Conservation (phyloP, 2,888 invertebrate genomes). For the Sinotaia quadrata region DNA sequence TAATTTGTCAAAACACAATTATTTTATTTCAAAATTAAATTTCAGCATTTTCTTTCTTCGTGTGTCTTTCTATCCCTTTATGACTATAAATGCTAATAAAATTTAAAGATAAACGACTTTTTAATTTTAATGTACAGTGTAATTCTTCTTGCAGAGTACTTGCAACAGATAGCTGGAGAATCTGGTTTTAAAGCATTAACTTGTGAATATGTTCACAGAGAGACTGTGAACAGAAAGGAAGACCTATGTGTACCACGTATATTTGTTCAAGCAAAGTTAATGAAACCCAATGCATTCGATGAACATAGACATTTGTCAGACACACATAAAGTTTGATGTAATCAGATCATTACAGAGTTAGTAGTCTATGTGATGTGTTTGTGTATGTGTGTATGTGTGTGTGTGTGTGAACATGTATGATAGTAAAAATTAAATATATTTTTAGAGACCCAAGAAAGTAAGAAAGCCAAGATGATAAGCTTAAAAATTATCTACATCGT, state of each 20-base stretch:
- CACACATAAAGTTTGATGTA: neutral
- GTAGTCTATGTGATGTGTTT: neutral
- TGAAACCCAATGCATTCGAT: slow-evolving; percentile 40
- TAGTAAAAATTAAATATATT: neutral
- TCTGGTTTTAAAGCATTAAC: slow-evolving; percentile 81
- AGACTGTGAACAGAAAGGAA: slow-evolving; percentile 94
- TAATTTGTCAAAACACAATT: too few species aligned
- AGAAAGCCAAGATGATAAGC: too few species aligned
- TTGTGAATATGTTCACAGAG: slow-evolving; percentile 86
- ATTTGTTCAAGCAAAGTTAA: slow-evolving; percentile 84
- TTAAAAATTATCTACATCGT: too few species aligned
- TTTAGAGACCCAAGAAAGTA: too few species aligned
- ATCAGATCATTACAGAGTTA: neutral
- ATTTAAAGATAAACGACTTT: too few species aligned
- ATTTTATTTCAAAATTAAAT: too few species aligned
- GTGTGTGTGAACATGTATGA: neutral
- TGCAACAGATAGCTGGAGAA: slow-evolving; percentile 78
- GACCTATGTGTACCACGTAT: slow-evolving; percentile 90
- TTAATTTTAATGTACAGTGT: too few species aligned
- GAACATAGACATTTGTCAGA: neutral
- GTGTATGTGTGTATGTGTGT: neutral
- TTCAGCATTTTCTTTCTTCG: too few species aligned
- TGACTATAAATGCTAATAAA: too few species aligned
- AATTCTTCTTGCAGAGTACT: slow-evolving; percentile 76
- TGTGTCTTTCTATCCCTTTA: too few species aligned